A percentile compares a stretch with the other conserved stretches of the same genome.
phyloP scores from a whole-genome alignment of 2,888 invertebrate species.

The Lordiphosa fenestrarum region DNA sequence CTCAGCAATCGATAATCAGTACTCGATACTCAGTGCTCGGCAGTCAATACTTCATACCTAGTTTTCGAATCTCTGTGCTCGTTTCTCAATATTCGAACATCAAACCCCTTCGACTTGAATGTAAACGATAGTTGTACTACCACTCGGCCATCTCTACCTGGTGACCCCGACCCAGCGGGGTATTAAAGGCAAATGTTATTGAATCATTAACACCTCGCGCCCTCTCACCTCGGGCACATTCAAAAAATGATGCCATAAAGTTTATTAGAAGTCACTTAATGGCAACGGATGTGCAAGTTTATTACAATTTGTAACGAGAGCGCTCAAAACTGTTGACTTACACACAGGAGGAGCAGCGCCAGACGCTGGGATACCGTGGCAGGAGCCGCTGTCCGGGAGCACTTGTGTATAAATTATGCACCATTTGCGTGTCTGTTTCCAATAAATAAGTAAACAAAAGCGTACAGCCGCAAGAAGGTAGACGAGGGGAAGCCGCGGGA shows the following conservation, averaged over 20 bases:
- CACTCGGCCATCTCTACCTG: too few relatives aligned
- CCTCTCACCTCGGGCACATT: conserved; percentile 7
- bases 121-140: too few relatives aligned
- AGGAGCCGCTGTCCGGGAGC: conserved; percentile 12
- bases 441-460: conserved; percentile 56
- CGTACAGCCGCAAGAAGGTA: conserved; percentile 6
- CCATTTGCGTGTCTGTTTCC: conserved; percentile 67
- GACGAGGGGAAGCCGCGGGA: not conserved
- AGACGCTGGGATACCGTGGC: not conserved
- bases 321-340: conserved; percentile 55
- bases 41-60: too few relatives aligned
- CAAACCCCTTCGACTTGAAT: too few relatives aligned
- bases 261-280: conserved; percentile 73
- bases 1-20: too few relatives aligned
- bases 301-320: conserved; percentile 71
- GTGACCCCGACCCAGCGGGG: conserved; percentile 51
- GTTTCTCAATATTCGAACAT: too few relatives aligned
- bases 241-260: conserved; percentile 65
- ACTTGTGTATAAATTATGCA: conserved; percentile 68
- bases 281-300: conserved; percentile 71
- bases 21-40: too few relatives aligned
- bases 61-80: too few relatives aligned
- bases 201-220: conserved; percentile 68
- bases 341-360: conserved; percentile 16
- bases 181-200: conserved; percentile 71